phyloP scores from a whole-genome alignment of 2,113 vertebrate species.

The Sceloporus undulatus region DNA sequence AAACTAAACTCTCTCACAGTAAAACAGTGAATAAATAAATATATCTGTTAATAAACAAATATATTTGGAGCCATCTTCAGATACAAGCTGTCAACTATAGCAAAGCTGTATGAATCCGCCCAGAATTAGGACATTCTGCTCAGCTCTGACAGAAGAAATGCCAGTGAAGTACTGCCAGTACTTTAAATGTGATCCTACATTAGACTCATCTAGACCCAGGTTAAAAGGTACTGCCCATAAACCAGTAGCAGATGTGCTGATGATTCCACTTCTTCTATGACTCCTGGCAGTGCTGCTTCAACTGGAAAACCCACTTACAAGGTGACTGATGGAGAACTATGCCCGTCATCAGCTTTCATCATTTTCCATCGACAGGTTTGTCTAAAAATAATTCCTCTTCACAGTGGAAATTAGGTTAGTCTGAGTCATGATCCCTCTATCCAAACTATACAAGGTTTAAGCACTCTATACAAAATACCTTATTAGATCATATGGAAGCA shows the following conservation, averaged over 20 bases:
- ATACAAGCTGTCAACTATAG: conserved; percentile 5
- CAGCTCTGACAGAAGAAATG: not conserved
- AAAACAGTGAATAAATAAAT: not conserved
- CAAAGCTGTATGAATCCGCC: not conserved
- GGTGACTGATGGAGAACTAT: not conserved
- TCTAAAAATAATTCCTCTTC: conserved; percentile 17
- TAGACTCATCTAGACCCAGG: accelerated
- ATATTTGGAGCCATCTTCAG: not conserved
- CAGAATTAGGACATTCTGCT: not conserved
- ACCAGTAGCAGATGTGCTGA: not conserved
- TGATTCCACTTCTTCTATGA: not conserved
- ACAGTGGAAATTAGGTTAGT: not conserved
- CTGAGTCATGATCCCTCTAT: not conserved
- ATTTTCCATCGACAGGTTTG: not conserved
- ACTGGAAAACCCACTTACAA: not conserved
- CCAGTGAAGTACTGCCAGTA: not conserved
- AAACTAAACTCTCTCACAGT: not conserved
- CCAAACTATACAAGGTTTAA: conserved; percentile 3
- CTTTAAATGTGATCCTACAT: not conserved
- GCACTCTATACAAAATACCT: not conserved
- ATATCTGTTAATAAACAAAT: not conserved
- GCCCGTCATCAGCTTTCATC: not conserved
- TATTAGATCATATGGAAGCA: not conserved
- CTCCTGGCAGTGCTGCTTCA: not conserved
- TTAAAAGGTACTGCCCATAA: not conserved